Base-by-base conservation (phyloP, 2,113 vertebrate genomes). In the Oncorhynchus mykiss region DNA sequence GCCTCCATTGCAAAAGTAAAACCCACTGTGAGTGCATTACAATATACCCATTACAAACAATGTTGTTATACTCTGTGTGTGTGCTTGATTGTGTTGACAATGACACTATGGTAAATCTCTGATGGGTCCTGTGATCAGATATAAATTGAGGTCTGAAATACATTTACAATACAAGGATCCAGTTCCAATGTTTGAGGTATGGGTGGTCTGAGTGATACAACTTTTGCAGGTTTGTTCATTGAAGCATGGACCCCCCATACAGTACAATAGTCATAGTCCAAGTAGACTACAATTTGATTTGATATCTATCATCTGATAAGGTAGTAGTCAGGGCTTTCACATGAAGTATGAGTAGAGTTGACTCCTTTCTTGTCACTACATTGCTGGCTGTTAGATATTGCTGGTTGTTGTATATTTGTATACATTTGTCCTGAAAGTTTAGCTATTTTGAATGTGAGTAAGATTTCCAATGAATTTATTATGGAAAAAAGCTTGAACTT, bases 1-100 rank as follows among this genome's bases (percentile, higher is more conserved):
- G 90, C 48, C 88, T 93, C 3, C 76, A 57, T 27, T 93, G 92
- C 85, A 91, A 48, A 60, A 71, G 27, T 51, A 90, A 84, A 39
- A 64, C 78, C 62, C 11, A 74, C 0, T 65, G 93, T 93, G 67
- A 93, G 93, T 92, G 86, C n/a, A 13, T 60, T 27, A n/a, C 66
- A 45, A 45, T 45, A 45, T 12, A 45, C 9, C 39, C 39, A 11
- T 45, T 45, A 45, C 39, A 45, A 45, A 45, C 39, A 45, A 45
- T 45, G 39, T 45, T 45, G 39, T 45, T 45, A 11, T 45, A 45
- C 39, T 45, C 39, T 45, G 9, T 45, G 39, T 11, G 39, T 45
- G 39, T 45, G 39, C 39, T 3, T 45, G 39, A 45, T 9, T 45
- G 39, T 45, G 39, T 45, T 45, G 39, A 59, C 22, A 22, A 5